Base-by-base conservation (phyloP, 2,113 vertebrate species). In the Forbesichthys agassizii region DNA sequence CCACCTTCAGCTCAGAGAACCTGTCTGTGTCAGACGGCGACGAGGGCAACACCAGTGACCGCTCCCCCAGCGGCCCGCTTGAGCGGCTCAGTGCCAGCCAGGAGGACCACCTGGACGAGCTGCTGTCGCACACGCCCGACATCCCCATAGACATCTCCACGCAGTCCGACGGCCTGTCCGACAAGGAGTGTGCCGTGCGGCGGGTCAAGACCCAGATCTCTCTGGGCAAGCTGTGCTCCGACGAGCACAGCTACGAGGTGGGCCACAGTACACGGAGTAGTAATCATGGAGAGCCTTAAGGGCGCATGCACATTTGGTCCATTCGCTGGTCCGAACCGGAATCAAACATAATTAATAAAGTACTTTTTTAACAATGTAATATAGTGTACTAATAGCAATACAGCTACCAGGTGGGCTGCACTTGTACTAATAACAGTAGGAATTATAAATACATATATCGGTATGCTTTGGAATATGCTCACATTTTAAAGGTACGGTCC, bases 191-290 rank as follows among this genome's bases (percentile, higher is more conserved):
- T 0, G 98, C 97, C 0, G 98, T 99, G 58, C 93, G 96, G 73
- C 92, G 96, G 13, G 98, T 99, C 81, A 99, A 98, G 90, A 99
- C 98, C 12, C 98, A 98, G 94, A 99, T 99, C 92, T 98, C 96
- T 0, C 88, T 99, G 89, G 98, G 98, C 71, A 98, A 98, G 80
- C 94, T 99, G 67, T 98, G 96, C 77, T 88, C 91, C 0, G 96
- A 98, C 18, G 96, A 99, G 51, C 95, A 95, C 78, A 93, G 94
- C 89, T 96, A 95, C 7, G 96, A 98, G 96, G 98, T 98, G 53
- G 85, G 93, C 13, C 6, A 3, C 14, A 3, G 33, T 12, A 4
- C 55, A 5, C 11, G 9, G 1, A 5, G 9, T 36, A 11, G 27
- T 27, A 27, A 27, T 27, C 27, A 27, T 27, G 2, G 27, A 27